phyloP scores from a whole-genome alignment of 1,140 invertebrate species.

The Battus philenor region DNA sequence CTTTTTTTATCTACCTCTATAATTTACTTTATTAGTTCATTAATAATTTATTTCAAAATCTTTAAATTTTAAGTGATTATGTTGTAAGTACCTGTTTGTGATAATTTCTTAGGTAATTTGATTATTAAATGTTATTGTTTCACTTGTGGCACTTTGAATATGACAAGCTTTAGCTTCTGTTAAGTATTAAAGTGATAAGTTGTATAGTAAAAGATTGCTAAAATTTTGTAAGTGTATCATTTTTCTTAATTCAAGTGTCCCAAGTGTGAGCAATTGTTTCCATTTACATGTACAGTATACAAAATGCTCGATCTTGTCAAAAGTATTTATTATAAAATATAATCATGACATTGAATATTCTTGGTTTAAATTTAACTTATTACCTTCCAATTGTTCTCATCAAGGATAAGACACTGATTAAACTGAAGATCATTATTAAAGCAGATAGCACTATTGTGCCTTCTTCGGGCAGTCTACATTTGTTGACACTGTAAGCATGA shows the following conservation, averaged over 20 bases:
- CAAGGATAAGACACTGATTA: conserved; percentile 26
- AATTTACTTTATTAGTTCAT: conserved; percentile 57
- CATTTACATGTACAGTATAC: conserved; percentile 49
- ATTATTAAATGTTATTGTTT: conserved; percentile 8
- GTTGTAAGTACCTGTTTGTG: conserved; percentile 37
- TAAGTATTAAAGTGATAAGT: neutral
- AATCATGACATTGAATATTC: conserved; percentile 41
- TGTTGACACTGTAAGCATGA: conserved; percentile 36
- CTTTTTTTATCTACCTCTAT: conserved; percentile 67
- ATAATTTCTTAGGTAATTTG: conserved; percentile 37
- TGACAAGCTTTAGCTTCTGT: neutral
- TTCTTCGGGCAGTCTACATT: conserved; percentile 52
- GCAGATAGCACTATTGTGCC: conserved; percentile 40
- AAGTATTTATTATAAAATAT: conserved; percentile 71
- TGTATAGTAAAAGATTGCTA: neutral
- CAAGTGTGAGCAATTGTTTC: conserved; percentile 1
- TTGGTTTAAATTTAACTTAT: conserved; percentile 22
- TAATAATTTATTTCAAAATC: conserved; percentile 58
- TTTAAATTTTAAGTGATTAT: conserved; percentile 33
- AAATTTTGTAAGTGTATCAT: neutral
- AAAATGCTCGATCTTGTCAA: conserved; percentile 69
- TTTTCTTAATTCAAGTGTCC: neutral
- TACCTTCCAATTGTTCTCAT: conserved; percentile 33
- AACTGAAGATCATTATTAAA: conserved; percentile 30
- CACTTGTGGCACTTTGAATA: conserved; percentile 9